phyloP scores from a whole-genome alignment of 1,140 invertebrate genomes.

The Amphibalanus amphitrite region DNA sequence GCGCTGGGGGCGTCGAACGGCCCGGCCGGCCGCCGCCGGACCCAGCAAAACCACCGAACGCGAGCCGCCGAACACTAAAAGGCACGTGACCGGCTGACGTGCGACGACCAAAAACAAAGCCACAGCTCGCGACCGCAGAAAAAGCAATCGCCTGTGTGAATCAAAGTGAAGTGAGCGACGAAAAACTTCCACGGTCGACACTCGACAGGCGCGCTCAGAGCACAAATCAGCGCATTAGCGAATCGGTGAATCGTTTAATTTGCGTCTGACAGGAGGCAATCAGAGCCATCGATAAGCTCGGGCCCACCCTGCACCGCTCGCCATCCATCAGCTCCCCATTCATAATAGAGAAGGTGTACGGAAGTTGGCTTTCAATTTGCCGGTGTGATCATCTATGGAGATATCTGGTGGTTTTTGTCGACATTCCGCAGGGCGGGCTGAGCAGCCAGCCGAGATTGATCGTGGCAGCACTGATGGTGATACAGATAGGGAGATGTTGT shows the following conservation, averaged over 20 bases:
- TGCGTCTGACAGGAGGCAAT: background rate
- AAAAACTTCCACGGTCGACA: background rate
- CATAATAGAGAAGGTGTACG: background rate
- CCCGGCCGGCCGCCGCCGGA: too few species aligned
- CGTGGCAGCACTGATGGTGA: background rate
- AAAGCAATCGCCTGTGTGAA: background rate
- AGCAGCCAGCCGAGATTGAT: background rate
- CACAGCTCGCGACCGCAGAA: background rate
- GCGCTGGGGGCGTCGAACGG: too few species aligned
- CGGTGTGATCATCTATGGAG: background rate
- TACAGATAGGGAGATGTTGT: background rate
- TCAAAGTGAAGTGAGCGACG: background rate
- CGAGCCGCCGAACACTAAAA: background rate
- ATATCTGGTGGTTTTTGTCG: background rate
- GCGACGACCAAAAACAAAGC: background rate
- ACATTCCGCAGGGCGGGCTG: background rate
- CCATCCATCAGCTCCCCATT: background rate
- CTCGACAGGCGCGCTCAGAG: background rate
- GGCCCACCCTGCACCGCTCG: background rate
- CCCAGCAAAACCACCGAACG: background rate
- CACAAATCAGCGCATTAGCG: background rate
- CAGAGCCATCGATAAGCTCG: background rate
- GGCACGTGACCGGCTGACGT: background rate
- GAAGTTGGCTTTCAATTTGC: background rate
- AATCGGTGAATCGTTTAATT: constrained; percentile 2